Conservation (phyloP, 2,888 invertebrate genomes). For the Orchesellides sinensis region DNA sequence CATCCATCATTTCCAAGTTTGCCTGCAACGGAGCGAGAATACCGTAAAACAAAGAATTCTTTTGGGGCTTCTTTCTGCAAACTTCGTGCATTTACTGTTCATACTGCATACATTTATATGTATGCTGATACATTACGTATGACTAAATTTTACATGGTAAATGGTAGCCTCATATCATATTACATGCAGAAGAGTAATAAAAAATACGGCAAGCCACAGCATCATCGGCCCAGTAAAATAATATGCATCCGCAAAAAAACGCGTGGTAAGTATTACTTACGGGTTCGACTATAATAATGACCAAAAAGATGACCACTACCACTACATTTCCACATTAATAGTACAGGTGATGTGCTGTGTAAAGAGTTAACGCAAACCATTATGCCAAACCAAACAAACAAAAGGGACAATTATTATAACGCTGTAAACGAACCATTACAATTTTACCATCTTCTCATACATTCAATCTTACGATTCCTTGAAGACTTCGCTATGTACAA, state of each 20-base stretch:
- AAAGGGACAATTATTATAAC: constrained; percentile 61
- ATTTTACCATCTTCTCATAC: constrained; percentile 38
- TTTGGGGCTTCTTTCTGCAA: background rate
- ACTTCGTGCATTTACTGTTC: background rate
- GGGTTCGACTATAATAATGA: constrained; percentile 46
- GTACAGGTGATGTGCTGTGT: too few relatives aligned
- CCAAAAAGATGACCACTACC: constrained; percentile 34
- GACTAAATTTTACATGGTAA: too few relatives aligned
- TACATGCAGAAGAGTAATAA: background rate
- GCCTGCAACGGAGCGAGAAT: constrained; percentile 65
- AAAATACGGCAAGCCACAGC: constrained; percentile 21
- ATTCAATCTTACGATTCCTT: too few relatives aligned
- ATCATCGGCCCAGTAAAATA: constrained; percentile 26
- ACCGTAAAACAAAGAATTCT: too few relatives aligned
- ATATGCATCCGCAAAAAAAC: constrained; percentile 33
- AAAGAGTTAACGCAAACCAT: too few relatives aligned
- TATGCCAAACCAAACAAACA: constrained; percentile 53
- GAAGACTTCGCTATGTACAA: too few relatives aligned
- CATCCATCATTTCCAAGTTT: constrained; percentile 48
- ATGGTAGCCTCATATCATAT: too few relatives aligned
- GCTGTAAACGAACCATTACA: constrained; percentile 54
- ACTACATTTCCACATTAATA: too few relatives aligned
- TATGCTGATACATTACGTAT: background rate
- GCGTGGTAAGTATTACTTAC: constrained; percentile 56
- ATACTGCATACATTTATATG: background rate